Base-by-base conservation (phyloP, 92 coral and sea anemone genomes). In the Actinostola sp. region DNA sequence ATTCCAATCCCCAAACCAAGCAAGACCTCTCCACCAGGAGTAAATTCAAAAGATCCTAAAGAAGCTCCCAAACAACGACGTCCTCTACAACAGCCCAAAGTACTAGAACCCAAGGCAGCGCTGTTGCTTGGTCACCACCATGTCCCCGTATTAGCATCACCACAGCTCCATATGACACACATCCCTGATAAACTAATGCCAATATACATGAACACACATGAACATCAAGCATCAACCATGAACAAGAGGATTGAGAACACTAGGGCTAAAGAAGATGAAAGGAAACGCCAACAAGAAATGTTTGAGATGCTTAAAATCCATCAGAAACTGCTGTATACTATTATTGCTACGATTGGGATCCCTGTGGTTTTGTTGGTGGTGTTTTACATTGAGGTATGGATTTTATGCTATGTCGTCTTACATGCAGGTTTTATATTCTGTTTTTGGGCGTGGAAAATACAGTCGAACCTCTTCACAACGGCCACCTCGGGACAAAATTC, bases 271-370 rank as follows among this genome's bases (percentile, higher is more conserved):
- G 96, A 90, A n/a, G 88, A 85, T 30, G 95, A 91, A 35, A 77
- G 84, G 7, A 79, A 88, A 42, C 69, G 92, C 4, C 98, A 94
- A 38, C 92, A 94, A 75, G 97, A 94, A 67, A 89, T 94, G 81
- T 86, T 94, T 73, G 98, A 94, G 53, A 94, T 94, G 98, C 50
- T 94, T 78, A 91, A 88, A 77, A 91, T 91, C 60, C 97, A 91
- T 20, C 97, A 94, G 71, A 73, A 92, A 50, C 72, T 94, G 61
- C 73, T 94, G 73, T 94, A 94, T 71, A 94, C 98, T 0, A 82
- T 94, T 41, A 86, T 94, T 46, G 98, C 98, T 30, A 94, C 98
- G n/a, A 91, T 94, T 88, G 98, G 98, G 38, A 93, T 93, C 41
- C 98, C 98, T 82, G 93, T 93, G 87, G 94, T 93, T 5, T 66